These are phyloP conservation scores for Holothuria glaberrima DNA, from an alignment of 35 echinoderm and acorn worm species.

Conservation along the genomic window DNA sequence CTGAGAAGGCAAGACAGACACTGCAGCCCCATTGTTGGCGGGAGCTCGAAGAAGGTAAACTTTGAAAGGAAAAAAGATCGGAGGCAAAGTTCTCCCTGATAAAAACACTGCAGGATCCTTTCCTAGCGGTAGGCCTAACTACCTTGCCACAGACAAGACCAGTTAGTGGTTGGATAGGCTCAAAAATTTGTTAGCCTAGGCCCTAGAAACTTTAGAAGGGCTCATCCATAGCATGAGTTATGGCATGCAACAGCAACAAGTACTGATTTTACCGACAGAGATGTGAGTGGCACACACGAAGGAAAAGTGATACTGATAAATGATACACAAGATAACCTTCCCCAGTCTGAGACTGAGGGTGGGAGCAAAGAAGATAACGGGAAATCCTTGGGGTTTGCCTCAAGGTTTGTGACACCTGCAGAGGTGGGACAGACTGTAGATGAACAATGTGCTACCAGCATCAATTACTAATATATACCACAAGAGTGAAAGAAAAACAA, in stretches of 20 bases:
- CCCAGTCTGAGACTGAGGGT: not conserved
- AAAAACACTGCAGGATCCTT: not conserved
- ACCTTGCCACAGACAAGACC: not conserved
- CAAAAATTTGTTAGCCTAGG: not conserved
- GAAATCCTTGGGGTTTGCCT: not conserved
- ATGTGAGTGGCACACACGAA: not conserved
- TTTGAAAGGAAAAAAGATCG: not conserved
- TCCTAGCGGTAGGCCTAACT: not conserved
- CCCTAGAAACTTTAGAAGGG: no score
- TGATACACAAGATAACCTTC: not conserved
- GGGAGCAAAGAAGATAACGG: not conserved
- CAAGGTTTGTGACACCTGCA: not conserved
- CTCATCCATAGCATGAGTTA: not conserved
- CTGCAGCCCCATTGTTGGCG: not conserved
- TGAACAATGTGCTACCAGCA: not conserved
- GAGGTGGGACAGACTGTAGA: constrained; percentile 9
- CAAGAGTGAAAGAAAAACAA: constrained; percentile 31
- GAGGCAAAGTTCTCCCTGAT: not conserved
- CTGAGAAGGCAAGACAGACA: not conserved
- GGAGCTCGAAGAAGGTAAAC: not conserved
- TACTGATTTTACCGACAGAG: not conserved
- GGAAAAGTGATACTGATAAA: not conserved
- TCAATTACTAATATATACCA: not conserved
- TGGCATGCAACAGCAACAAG: not conserved
- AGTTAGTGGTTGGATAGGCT: not conserved